phyloP scores from a whole-genome alignment of 2,113 vertebrate species.

The Nycticorax nycticorax region DNA sequence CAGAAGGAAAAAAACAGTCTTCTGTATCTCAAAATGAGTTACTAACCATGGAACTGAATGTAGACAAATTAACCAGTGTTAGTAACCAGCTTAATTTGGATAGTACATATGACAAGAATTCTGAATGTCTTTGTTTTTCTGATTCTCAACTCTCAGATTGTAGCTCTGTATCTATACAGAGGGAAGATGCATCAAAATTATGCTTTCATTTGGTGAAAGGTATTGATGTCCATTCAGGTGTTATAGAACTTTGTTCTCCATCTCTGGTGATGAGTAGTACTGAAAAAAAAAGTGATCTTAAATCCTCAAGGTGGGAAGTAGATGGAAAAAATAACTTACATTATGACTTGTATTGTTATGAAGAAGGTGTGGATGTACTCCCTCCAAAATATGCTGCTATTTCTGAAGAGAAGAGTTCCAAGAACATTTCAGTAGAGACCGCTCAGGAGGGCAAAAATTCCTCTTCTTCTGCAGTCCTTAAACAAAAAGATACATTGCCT shows the following conservation, averaged over 20 bases:
- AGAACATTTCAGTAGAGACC: not conserved
- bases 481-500: slow-evolving; percentile 6
- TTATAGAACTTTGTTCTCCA: slow-evolving; percentile 35
- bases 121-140: slow-evolving; percentile 44
- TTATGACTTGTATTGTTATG: not conserved
- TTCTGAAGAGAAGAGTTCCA: not conserved
- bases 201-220: slow-evolving; percentile 27
- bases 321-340: not conserved
- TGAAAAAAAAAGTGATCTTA: slow-evolving; percentile 15
- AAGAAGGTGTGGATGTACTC: not conserved
- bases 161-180: not conserved
- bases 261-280: slow-evolving; percentile 15
- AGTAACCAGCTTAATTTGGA: not conserved
- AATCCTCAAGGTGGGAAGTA: not conserved
- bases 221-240: slow-evolving; percentile 1
- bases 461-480: not conserved
- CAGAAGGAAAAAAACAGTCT: not conserved
- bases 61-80: slow-evolving; percentile 36
- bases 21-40: not conserved
- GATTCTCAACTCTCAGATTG: slow-evolving; percentile 34
- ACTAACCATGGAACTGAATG: not conserved
- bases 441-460: not conserved
- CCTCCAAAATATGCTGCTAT: not conserved
- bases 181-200: slow-evolving; percentile 36
- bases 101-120: not conserved